phyloP scores from a whole-genome alignment of 2,113 vertebrate species.

The Nycticorax nycticorax region DNA sequence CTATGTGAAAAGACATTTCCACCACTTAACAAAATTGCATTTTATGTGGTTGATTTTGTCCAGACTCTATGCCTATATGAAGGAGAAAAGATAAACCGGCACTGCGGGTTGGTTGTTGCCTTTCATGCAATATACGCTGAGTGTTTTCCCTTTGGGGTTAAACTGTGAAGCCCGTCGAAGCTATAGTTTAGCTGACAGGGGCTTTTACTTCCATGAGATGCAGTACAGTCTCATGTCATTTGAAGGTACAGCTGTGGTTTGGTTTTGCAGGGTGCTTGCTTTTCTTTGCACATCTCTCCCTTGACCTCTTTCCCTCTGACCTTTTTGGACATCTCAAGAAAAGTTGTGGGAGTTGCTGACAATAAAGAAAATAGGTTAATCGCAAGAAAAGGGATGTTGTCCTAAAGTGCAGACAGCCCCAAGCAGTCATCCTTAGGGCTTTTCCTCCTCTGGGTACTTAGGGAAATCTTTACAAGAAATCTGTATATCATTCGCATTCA shows the following conservation, averaged over 20 bases:
- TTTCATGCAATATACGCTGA: neutral
- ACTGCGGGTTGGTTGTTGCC: neutral
- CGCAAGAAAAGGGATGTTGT: neutral
- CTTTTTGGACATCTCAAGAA: neutral
- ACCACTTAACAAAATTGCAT: neutral
- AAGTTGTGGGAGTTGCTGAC: neutral
- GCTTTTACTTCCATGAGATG: neutral
- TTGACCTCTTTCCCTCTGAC: neutral
- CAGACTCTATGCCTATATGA: neutral
- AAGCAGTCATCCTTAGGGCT: neutral
- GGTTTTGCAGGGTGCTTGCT: neutral
- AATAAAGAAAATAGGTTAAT: neutral
- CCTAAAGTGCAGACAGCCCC: neutral
- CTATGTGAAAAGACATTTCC: neutral
- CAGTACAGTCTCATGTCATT: fast-evolving
- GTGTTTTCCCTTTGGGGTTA: neutral
- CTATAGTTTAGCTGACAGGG: neutral
- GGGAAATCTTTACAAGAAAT: neutral
- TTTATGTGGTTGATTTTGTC: neutral
- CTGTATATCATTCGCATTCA: neutral
- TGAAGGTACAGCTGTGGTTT: neutral
- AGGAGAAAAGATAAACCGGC: neutral
- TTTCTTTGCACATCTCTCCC: neutral
- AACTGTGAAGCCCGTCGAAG: neutral
- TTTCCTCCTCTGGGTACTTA: neutral